Percentiles rank a stretch among this genome's conserved stretches.
These are phyloP conservation scores for Encarsia formosa DNA, from an alignment of 2,888 invertebrate genomes.

Conservation along the genomic window DNA sequence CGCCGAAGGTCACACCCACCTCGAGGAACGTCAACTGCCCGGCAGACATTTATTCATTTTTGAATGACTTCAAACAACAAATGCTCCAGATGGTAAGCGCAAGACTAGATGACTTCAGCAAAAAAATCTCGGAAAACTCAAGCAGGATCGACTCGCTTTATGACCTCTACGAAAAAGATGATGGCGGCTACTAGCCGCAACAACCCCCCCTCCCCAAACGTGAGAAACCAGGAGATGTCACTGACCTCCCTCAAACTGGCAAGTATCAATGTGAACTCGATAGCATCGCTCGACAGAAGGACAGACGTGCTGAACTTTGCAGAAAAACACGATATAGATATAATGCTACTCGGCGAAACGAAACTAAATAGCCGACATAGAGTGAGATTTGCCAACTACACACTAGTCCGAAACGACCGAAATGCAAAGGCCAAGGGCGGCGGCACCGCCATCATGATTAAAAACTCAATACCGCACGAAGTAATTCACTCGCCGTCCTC, in stretches of 20 bases:
- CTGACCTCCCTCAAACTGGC: not conserved
- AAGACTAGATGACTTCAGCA: not conserved
- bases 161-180: not conserved
- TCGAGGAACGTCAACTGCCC: too few relatives aligned
- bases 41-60: too few relatives aligned
- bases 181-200: too few relatives aligned
- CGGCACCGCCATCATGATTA: too few relatives aligned
- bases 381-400: not conserved
- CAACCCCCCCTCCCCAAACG: too few relatives aligned
- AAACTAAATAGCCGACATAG: slow-evolving; percentile 1
- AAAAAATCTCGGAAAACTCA: not conserved
- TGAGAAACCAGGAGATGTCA: not conserved
- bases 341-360: slow-evolving; percentile 21
- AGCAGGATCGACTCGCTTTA: too few relatives aligned
- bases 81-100: not conserved
- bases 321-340: slow-evolving; percentile 5
- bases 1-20: not conserved
- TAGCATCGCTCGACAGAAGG: slow-evolving; percentile 18
- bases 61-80: too few relatives aligned
- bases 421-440: too few relatives aligned
- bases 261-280: slow-evolving; percentile 20
- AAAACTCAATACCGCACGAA: too few relatives aligned
- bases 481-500: not conserved
- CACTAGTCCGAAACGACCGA: not conserved
- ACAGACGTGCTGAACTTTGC: slow-evolving; percentile 6